Percentiles rank a stretch among this genome's conserved stretches.
Evolutionary conservation across 2,797 vertebrate species (phyloP).

Genomic region (Cryptoprocta ferox): DNA sequence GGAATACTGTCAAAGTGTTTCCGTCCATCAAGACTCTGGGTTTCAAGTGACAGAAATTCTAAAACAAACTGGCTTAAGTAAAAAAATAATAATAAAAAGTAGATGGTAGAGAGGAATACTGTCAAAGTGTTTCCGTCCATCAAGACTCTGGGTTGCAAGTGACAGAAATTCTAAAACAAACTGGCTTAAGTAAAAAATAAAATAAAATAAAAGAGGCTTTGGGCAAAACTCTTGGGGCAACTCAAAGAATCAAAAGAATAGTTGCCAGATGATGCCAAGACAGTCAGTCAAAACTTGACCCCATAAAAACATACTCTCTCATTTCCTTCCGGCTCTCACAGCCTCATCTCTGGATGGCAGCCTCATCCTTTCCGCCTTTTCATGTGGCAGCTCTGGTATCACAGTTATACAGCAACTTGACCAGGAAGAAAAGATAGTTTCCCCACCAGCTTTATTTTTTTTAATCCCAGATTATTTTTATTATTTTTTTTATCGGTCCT

Average conservation of each 20-base stretch:
- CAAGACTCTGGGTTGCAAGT: background rate
- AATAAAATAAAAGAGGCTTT: background rate
- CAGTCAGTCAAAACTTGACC: no score
- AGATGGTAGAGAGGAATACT: background rate
- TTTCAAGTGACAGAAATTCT: slow-evolving; percentile 3
- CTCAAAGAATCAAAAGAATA: background rate
- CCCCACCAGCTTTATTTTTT: background rate
- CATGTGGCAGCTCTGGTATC: background rate
- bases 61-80: background rate
- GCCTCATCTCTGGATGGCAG: background rate
- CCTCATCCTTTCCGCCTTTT: background rate
- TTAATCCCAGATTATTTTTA: background rate
- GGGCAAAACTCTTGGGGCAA: background rate
- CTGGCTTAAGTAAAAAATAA: background rate
- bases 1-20: background rate
- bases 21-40: background rate
- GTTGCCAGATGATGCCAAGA: background rate
- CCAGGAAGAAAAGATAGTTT: background rate
- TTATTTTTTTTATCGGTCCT: background rate
- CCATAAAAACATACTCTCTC: background rate
- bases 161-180: slow-evolving; percentile 28
- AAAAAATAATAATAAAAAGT: background rate
- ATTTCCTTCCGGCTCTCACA: background rate
- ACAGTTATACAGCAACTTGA: background rate
- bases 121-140: background rate